Base-by-base conservation (phyloP, 2,888 invertebrate species). In the Megalurothrips usitatus region DNA sequence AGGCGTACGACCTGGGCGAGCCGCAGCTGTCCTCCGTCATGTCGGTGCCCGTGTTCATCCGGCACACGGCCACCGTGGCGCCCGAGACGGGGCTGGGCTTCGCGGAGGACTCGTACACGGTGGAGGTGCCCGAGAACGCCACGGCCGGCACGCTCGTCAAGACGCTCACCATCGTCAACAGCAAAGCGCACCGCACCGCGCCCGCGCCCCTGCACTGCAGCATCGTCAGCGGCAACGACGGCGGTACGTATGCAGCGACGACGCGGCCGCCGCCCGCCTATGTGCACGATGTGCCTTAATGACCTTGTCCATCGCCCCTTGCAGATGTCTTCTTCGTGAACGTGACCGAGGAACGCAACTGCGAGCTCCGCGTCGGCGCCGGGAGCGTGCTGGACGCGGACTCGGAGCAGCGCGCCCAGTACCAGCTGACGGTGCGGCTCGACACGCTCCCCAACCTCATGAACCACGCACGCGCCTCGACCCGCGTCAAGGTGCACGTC, bases 1-100 rank as follows among this genome's bases (percentile, higher is more conserved):
- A 94, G 85, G 96, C 95, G 0, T 94, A 93, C 85, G 96, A 97
- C 85, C 91, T 95, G 86, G 96, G 95, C 0, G 95, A 94, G 78
- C 96, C 95, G 0, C 93, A 94, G 84, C 89, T 96, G 84, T 94
- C 94, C 0, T 94, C 95, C 0, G 93, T 94, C 0, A 92, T 93
- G 12, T 94, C 94, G 3, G 90, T 97, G 0, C 94, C 93, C 0
- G 91, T 97, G 6, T 95, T 92, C 85, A 94, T 97, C 19, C 92
- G 94, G 81, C 96, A 95, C 86, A 92, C 94, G 0, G 92, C 94
- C 0, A 92, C 92, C 0, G 92, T 93, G 10, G 91, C 91, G 0
- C 91, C 91, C 9, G 91, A 94, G 89, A 92, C 93, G 10, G 95
- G 95, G 0, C 89, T 97, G 48, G 94, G 96, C 0, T 97, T 97